These are phyloP conservation scores for Drosophila neocordata DNA, from an alignment of 1,140 invertebrate species.

Conservation along the genomic window DNA sequence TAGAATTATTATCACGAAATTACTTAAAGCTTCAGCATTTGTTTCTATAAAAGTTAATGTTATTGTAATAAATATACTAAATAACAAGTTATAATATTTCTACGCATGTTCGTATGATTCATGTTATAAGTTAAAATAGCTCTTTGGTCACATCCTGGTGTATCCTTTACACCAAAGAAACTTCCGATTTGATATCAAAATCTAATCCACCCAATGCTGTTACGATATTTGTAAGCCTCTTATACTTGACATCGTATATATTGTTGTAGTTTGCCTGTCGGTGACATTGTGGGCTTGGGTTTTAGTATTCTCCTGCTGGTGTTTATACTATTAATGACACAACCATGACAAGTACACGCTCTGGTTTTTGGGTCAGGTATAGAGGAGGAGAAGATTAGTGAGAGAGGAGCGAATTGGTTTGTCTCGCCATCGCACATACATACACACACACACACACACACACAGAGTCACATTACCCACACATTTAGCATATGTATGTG, in stretches of 20 bases:
- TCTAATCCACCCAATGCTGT: background rate
- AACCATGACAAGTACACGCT: constrained; percentile 19
- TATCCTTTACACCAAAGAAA: too few species aligned
- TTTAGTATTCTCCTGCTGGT: constrained; percentile 4
- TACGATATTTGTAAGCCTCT: constrained; percentile 15
- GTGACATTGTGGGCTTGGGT: background rate
- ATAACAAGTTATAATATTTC: too few species aligned
- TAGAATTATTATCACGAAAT: constrained; percentile 45
- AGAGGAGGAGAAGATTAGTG: background rate
- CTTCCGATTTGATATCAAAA: background rate
- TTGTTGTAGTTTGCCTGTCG: constrained; percentile 1
- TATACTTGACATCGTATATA: constrained; percentile 1
- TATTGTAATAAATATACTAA: background rate
- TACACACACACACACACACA: background rate
- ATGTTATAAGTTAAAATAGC: too few species aligned
- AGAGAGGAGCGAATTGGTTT: background rate
- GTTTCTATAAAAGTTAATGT: constrained; percentile 14
- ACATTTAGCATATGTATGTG: constrained; percentile 16
- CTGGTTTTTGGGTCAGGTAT: constrained; percentile 3
- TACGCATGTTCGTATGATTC: too few species aligned
- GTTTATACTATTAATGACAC: constrained; percentile 13
- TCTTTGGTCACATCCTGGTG: too few species aligned
- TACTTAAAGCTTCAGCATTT: constrained; percentile 7
- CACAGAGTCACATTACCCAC: background rate
- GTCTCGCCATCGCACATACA: background rate